Evolutionary conservation across 2,888 invertebrate species (phyloP), one percentile per base, ranked within the genome.

Genomic region (Trichogramma evanescens): DNA sequence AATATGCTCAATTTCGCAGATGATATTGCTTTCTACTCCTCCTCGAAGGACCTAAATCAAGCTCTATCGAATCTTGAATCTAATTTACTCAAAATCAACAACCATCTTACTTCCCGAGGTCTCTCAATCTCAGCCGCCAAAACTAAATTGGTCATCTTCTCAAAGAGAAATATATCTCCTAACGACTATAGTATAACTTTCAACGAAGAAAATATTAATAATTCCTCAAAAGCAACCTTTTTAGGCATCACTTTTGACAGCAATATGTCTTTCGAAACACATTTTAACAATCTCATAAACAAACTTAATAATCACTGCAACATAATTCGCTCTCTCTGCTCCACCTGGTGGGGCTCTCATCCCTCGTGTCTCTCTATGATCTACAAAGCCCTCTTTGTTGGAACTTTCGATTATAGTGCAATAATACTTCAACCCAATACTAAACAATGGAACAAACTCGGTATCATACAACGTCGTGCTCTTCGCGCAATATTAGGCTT

Each of bases 261-360:
- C 3, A 50, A 50, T 6, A 26, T 56, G 2, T 8, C 56, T 2
- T 50, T 43, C 38, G n/a, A 46, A 8, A 6, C 43, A 10, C 55
- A 55, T 1, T 2, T 50, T 2, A 4, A 44, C 5, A 41, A 9
- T 4, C 42, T 56, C 5, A 9, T 50, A 0, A 4, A n/a, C 1
- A 49, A 50, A 44, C 4, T 13, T 41, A 44, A 10, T 5, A 40
- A 10, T 2, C 39, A 44, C 9, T 39, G 9, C 4, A 56, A 50
- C 44, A 13, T 56, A 1, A 56, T 43, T 10, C 42, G 44, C 2
- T 56, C 56, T 3, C 43, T 56, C 6, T 43, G 6, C 1, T 9
- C 26, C 9, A 56, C 56, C 5, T 50, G 56, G 56, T 56, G 56
- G 38, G 56, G 38, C 5, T 42, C 41, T 5, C 50, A 56, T 4